Evolutionary conservation across 2,888 invertebrate genomes (phyloP).

Genomic region (Nudaria mundana): DNA sequence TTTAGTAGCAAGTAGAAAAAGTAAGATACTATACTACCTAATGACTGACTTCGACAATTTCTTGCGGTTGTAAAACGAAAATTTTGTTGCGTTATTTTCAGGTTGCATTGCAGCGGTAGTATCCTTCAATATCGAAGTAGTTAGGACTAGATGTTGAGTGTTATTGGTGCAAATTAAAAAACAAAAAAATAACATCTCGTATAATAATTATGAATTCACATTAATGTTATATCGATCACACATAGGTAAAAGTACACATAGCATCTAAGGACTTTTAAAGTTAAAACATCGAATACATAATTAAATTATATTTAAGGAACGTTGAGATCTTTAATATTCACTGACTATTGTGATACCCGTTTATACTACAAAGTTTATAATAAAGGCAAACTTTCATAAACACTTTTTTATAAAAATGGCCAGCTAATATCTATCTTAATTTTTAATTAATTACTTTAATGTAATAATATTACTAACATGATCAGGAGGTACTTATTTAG

Average conservation of each 20-base stretch:
- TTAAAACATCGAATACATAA: slow-evolving; percentile 57
- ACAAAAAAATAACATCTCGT: slow-evolving; percentile 58
- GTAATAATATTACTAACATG: not conserved
- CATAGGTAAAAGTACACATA: slow-evolving; percentile 48
- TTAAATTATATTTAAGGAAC: slow-evolving; percentile 48
- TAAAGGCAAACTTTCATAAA: slow-evolving; percentile 12
- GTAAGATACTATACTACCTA: too few relatives aligned
- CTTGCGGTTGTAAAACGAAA: too few relatives aligned
- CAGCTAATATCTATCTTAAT: not conserved
- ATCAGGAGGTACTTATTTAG: slow-evolving; percentile 1
- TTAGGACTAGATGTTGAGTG: too few relatives aligned
- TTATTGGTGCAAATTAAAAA: slow-evolving; percentile 19
- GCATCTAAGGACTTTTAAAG: slow-evolving; percentile 44
- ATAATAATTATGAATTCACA: slow-evolving; percentile 58
- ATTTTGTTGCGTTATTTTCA: too few relatives aligned
- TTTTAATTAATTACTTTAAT: not conserved
- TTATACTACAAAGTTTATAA: slow-evolving; percentile 15
- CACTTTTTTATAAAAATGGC: slow-evolving; percentile 2
- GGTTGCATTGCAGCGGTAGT: too few relatives aligned
- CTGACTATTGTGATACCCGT: slow-evolving; percentile 38
- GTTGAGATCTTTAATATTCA: slow-evolving; percentile 46
- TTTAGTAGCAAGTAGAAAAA: too few relatives aligned
- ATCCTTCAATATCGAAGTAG: too few relatives aligned
- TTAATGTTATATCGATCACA: slow-evolving; percentile 50
- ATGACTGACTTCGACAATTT: too few relatives aligned